Conservation (phyloP, 2,797 vertebrate genomes). For the Myotis daubentonii region DNA sequence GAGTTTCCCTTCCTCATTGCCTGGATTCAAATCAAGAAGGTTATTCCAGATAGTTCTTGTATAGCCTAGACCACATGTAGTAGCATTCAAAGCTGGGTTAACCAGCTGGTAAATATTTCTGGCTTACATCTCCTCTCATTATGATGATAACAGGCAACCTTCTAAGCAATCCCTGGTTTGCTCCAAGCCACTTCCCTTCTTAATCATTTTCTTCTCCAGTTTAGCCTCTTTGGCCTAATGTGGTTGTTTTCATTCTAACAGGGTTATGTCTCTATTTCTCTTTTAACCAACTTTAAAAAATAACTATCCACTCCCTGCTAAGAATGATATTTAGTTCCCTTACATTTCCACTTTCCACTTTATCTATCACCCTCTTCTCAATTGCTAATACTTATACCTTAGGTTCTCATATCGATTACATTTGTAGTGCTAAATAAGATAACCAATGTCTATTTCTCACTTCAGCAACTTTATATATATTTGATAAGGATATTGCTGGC, state of each 20-base stretch:
- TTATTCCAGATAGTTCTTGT: neutral
- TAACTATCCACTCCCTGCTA: neutral
- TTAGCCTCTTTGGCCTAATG: neutral
- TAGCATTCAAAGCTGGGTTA: neutral
- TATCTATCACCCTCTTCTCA: neutral
- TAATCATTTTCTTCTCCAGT: neutral
- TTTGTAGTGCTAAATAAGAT: neutral
- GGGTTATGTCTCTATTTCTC: neutral
- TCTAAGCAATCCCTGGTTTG: neutral
- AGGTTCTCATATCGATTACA: neutral
- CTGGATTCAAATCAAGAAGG: conserved; percentile 30
- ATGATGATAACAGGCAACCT: neutral
- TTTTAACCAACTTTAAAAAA: conserved; percentile 22
- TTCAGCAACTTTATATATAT: neutral
- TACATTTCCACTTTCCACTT: neutral
- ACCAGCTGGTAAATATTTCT: neutral
- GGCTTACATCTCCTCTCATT: neutral
- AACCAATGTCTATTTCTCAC: neutral
- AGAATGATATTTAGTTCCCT: neutral
- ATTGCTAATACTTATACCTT: neutral
- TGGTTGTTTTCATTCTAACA: conserved; percentile 36
- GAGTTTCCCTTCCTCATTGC: neutral
- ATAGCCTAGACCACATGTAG: neutral
- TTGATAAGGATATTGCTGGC: neutral
- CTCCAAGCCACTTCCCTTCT: neutral